phyloP scores from a whole-genome alignment of 2,888 invertebrate genomes.

The Stictocephala bisonia region DNA sequence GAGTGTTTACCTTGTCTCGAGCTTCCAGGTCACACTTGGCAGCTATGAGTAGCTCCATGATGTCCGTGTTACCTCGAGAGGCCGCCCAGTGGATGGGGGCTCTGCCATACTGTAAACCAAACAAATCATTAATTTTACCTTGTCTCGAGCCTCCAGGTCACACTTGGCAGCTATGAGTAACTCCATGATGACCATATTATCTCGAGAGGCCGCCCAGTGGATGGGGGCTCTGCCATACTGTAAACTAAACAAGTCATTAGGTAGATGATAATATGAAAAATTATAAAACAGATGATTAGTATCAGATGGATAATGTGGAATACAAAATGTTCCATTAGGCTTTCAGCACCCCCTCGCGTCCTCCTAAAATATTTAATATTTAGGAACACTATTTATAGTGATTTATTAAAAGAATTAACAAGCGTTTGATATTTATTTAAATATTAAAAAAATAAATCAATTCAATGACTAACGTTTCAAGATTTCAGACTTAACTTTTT shows the following conservation, averaged over 20 bases:
- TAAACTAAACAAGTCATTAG: conserved; percentile 55
- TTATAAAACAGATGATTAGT: no score
- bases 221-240: conserved; percentile 80
- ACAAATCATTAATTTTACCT: conserved; percentile 67
- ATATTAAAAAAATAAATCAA: no score
- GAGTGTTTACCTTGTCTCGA: conserved; percentile 72
- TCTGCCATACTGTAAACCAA: conserved; percentile 73
- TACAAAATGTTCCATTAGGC: no score
- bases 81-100: conserved; percentile 83
- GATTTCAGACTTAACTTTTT: no score
- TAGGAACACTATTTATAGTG: no score
- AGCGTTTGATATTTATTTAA: no score
- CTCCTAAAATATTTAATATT: no score
- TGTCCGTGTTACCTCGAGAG: conserved; percentile 77
- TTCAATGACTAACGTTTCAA: no score
- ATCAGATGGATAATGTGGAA: no score
- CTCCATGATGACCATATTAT: neutral
- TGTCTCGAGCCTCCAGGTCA: conserved; percentile 79
- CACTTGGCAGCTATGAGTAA: conserved; percentile 62
- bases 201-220: conserved; percentile 78
- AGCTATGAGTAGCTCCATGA: conserved; percentile 77
- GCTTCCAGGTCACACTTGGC: conserved; percentile 80
- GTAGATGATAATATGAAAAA: neutral
- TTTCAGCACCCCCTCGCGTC: no score
- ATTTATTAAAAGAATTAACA: no score